Conservation (phyloP, 2,888 invertebrate species). For the Agrotis ipsilon region DNA sequence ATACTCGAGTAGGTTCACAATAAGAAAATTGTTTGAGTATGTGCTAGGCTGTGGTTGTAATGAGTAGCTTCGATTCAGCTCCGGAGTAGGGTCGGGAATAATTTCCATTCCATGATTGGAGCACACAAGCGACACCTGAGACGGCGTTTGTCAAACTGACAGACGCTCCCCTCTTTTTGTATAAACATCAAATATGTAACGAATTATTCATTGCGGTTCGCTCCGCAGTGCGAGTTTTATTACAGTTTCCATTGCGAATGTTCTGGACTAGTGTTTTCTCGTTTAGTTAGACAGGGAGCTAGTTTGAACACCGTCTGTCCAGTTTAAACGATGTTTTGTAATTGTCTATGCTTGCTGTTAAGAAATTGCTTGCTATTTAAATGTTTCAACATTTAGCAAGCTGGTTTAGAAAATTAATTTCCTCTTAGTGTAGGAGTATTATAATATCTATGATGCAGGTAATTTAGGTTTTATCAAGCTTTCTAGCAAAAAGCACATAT, state of each 20-base stretch:
- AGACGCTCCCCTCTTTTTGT: conserved; percentile 70
- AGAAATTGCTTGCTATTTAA: conserved; percentile 7
- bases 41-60: conserved; percentile 61
- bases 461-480: too few species aligned
- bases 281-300: conserved; percentile 48
- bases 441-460: too few species aligned
- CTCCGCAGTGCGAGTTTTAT: conserved; percentile 70
- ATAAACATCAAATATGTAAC: conserved; percentile 76
- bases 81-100: conserved; percentile 64
- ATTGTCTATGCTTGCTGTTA: conserved; percentile 17
- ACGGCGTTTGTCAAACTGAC: conserved; percentile 75
- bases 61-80: conserved; percentile 67
- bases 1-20: conserved; percentile 24
- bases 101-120: conserved; percentile 77
- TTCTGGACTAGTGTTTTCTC: conserved; percentile 48
- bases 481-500: too few species aligned
- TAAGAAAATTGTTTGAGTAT: conserved; percentile 29
- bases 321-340: conserved; percentile 25
- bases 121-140: conserved; percentile 74
- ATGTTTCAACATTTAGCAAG: background rate
- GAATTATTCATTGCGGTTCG: conserved; percentile 73
- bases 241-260: conserved; percentile 62
- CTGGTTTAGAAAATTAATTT: background rate
- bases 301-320: conserved; percentile 35
- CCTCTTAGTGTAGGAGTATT: too few species aligned